Conservation (phyloP, 2,797 vertebrate genomes). For the Limosa lapponica region DNA sequence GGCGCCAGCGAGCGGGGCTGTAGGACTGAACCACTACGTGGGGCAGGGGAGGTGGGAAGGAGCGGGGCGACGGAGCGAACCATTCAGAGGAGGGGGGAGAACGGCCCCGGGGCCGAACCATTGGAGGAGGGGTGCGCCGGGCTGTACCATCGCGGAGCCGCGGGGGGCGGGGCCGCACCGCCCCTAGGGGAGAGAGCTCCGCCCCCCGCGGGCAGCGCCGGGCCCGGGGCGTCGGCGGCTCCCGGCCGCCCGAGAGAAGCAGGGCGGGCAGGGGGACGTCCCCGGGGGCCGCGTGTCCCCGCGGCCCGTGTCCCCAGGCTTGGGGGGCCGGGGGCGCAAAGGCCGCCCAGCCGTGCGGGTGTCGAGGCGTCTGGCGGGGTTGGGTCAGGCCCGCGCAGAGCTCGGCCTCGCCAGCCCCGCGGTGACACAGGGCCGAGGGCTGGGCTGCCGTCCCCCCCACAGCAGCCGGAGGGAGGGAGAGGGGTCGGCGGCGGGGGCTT, state of each 20-base stretch:
- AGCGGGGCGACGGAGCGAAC: background rate
- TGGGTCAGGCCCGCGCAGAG: background rate
- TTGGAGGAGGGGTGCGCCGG: background rate
- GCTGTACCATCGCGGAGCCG: background rate
- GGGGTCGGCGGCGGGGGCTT: background rate
- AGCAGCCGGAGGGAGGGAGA: background rate
- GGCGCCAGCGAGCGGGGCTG: background rate
- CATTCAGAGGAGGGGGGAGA: background rate
- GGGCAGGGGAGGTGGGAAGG: background rate
- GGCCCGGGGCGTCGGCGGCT: too few relatives aligned
- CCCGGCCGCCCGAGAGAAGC: rapidly evolving
- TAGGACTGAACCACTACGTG: background rate
- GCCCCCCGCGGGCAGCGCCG: background rate
- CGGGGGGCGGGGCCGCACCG: background rate
- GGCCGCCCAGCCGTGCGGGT: background rate
- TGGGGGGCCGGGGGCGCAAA: background rate
- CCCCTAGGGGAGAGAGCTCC: background rate
- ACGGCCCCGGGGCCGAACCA: background rate
- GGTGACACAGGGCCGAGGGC: background rate
- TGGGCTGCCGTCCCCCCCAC: background rate
- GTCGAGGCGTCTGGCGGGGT: background rate
- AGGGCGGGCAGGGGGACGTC: background rate
- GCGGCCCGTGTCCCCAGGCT: background rate
- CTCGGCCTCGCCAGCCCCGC: background rate
- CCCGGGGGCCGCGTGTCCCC: background rate